phyloP scores from a whole-genome alignment of 37 sponge, comb jelly and placozoan genomes.

The Crambe crambe region DNA sequence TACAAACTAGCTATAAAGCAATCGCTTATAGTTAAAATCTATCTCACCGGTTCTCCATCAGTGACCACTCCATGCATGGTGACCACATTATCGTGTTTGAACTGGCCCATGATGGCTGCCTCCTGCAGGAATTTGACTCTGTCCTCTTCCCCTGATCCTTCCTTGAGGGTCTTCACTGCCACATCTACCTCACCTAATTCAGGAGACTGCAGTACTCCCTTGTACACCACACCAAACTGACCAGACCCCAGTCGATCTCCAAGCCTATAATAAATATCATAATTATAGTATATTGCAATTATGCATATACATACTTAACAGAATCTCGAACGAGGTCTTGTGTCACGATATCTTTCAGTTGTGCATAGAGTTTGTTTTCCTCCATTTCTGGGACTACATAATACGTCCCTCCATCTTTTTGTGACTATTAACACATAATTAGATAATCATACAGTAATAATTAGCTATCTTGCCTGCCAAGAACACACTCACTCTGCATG shows the following conservation, averaged over 20 bases:
- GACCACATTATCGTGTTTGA: constrained; percentile 10
- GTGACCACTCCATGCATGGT: constrained; percentile 9
- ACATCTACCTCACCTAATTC: constrained; percentile 16
- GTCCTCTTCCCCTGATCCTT: constrained; percentile 14
- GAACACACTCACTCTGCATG: too few relatives aligned
- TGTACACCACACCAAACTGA: constrained; percentile 19
- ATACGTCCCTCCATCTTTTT: too few relatives aligned
- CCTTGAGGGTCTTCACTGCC: constrained; percentile 42
- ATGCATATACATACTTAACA: not conserved
- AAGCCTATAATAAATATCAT: not conserved
- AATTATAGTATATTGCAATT: not conserved
- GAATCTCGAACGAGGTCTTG: not conserved
- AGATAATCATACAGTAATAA: too few relatives aligned
- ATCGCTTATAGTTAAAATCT: not conserved
- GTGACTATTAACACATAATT: too few relatives aligned
- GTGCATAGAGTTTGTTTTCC: not conserved
- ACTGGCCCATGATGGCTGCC: constrained; percentile 22
- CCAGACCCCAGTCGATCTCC: constrained; percentile 18
- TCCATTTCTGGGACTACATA: not conserved
- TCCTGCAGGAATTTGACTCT: constrained; percentile 21
- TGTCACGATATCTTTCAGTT: not conserved
- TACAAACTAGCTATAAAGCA: not conserved
- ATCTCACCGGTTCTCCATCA: constrained; percentile 10
- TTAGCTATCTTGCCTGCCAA: too few relatives aligned
- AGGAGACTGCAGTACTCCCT: constrained; percentile 17